These are phyloP conservation scores for Yponomeuta malinellus DNA, from an alignment of 2,888 invertebrate genomes.

Conservation along the genomic window DNA sequence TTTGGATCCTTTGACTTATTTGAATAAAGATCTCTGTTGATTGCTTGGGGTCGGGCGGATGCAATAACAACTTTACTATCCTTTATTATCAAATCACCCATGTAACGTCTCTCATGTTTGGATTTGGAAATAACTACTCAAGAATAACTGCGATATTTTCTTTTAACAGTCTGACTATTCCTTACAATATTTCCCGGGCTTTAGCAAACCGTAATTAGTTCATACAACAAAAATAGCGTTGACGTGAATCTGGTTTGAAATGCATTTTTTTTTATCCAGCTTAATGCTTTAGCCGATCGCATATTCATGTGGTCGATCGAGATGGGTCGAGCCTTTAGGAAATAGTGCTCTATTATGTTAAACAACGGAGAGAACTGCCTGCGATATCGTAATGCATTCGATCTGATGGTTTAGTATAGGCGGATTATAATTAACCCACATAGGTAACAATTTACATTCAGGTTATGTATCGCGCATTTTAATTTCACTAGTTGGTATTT, in stretches of 20 bases:
- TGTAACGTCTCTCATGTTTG: too few relatives aligned
- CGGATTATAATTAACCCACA: slow-evolving; percentile 32
- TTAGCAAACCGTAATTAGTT: too few relatives aligned
- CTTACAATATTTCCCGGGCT: too few relatives aligned
- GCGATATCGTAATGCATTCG: neutral
- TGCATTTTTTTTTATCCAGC: slow-evolving; percentile 33
- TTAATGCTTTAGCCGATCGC: slow-evolving; percentile 24
- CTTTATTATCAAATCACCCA: too few relatives aligned
- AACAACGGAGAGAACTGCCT: neutral
- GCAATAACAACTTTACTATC: too few relatives aligned
- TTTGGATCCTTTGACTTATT: too few relatives aligned
- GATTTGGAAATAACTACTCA: too few relatives aligned
- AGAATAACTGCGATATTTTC: too few relatives aligned
- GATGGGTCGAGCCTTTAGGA: slow-evolving; percentile 25
- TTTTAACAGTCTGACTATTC: too few relatives aligned
- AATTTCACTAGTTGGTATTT: neutral
- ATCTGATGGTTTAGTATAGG: slow-evolving; percentile 4
- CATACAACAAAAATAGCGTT: slow-evolving; percentile 15
- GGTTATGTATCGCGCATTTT: neutral
- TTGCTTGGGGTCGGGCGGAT: too few relatives aligned
- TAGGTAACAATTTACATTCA: slow-evolving; percentile 29
- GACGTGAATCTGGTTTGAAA: slow-evolving; percentile 32
- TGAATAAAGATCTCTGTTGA: too few relatives aligned
- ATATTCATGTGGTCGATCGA: slow-evolving; percentile 29
- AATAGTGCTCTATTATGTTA: slow-evolving; percentile 25